phyloP scores from a whole-genome alignment of 2,797 vertebrate species.

The Acipenser transmontanus region DNA sequence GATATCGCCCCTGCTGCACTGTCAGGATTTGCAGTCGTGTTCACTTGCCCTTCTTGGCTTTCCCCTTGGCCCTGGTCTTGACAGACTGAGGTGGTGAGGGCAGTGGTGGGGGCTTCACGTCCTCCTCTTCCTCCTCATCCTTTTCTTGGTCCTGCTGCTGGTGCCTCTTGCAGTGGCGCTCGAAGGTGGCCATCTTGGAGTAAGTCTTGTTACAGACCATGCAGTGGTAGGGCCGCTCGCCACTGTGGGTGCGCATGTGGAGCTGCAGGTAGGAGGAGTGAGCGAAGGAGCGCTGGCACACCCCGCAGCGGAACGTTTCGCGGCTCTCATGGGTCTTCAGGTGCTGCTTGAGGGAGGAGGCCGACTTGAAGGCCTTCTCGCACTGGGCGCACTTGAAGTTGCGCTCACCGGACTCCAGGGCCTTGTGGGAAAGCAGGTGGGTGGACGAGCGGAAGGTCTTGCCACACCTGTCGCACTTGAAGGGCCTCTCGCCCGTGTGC shows the following conservation, averaged over 20 bases:
- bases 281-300: slow-evolving; percentile 50
- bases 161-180: slow-evolving; percentile 55
- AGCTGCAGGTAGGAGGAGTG: slow-evolving; percentile 53
- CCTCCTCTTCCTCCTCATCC: slow-evolving; percentile 23
- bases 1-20: no score
- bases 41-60: slow-evolving; percentile 32
- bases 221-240: slow-evolving; percentile 53
- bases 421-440: slow-evolving; percentile 53
- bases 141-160: slow-evolving; percentile 38
- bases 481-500: slow-evolving; percentile 52
- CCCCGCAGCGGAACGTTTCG: slow-evolving; percentile 38
- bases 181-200: slow-evolving; percentile 50
- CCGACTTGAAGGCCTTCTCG: slow-evolving; percentile 25
- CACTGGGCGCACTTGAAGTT: slow-evolving; percentile 28
- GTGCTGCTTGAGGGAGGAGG: slow-evolving; percentile 17
- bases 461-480: slow-evolving; percentile 50
- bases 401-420: slow-evolving; percentile 34
- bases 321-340: slow-evolving; percentile 25
- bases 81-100: slow-evolving; percentile 31
- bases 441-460: slow-evolving; percentile 46
- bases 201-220: slow-evolving; percentile 59
- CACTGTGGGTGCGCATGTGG: slow-evolving; percentile 43
- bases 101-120: slow-evolving; percentile 46
- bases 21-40: background rate
- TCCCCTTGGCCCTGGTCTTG: slow-evolving; percentile 49